Conservation (phyloP, 2,888 invertebrate species). For the Sminthurides aquaticus region DNA sequence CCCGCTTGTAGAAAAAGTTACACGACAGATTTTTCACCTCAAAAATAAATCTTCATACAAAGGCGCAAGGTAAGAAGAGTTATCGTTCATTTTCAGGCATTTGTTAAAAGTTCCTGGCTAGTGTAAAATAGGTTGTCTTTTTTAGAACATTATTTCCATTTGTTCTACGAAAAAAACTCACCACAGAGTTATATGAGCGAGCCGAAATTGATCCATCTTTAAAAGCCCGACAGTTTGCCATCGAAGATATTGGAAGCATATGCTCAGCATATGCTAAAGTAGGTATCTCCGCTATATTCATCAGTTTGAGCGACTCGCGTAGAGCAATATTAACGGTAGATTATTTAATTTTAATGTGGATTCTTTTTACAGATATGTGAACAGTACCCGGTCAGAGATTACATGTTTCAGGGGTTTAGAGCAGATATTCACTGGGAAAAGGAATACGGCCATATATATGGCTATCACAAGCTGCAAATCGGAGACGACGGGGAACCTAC, state of each 20-base stretch:
- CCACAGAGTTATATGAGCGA: constrained; percentile 59
- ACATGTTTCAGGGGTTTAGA: constrained; percentile 27
- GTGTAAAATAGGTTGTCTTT: too few species aligned
- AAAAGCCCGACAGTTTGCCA: constrained; percentile 65
- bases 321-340: too few species aligned
- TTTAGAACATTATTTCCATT: constrained; percentile 61
- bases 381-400: constrained; percentile 32
- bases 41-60: constrained; percentile 73
- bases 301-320: too few species aligned
- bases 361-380: constrained; percentile 29
- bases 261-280: constrained; percentile 62
- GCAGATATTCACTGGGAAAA: constrained; percentile 32
- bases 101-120: too few species aligned
- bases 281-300: too few species aligned
- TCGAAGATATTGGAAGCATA: constrained; percentile 69
- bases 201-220: constrained; percentile 64
- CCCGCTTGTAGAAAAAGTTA: constrained; percentile 77
- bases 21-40: constrained; percentile 76
- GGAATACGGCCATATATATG: constrained; percentile 18
- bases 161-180: constrained; percentile 58
- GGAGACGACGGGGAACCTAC: not conserved
- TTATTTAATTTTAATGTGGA: not conserved
- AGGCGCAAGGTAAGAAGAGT: constrained; percentile 58
- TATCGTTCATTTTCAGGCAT: too few species aligned
- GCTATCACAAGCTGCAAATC: not conserved